Evolutionary conservation across 2,113 vertebrate species (phyloP).

Genomic region (Aptenodytes patagonicus): DNA sequence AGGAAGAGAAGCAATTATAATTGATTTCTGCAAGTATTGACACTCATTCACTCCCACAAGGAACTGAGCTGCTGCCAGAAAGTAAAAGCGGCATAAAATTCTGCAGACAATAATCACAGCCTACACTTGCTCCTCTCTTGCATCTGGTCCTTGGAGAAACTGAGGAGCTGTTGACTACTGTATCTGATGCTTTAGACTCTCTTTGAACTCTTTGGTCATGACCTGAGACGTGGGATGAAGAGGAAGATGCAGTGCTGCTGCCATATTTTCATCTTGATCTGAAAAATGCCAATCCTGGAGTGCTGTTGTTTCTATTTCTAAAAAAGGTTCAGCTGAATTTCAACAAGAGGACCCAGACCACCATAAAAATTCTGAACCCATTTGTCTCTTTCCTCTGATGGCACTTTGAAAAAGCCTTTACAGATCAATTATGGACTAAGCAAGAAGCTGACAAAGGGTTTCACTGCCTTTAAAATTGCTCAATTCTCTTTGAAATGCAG

Average conservation of each 20-base stretch:
- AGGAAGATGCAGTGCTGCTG: neutral
- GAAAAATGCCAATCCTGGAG: neutral
- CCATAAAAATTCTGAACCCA: neutral
- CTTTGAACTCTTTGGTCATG: neutral
- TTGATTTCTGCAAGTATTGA: constrained; percentile 5
- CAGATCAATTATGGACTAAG: neutral
- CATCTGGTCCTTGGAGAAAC: neutral
- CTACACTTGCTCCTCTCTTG: neutral
- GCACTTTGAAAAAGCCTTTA: neutral
- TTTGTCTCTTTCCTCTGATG: neutral
- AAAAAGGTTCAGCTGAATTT: neutral
- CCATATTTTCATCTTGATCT: neutral
- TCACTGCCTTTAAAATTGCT: neutral
- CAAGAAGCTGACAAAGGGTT: neutral
- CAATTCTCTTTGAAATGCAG: neutral
- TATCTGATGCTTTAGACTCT: neutral
- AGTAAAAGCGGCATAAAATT: neutral
- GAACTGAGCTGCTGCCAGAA: constrained; percentile 34
- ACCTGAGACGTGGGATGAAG: neutral
- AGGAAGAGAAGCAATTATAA: constrained; percentile 27
- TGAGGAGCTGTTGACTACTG: neutral
- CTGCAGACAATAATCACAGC: neutral
- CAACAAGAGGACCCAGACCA: neutral
- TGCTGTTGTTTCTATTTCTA: neutral
- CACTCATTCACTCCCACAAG: constrained; percentile 19